phyloP scores from a whole-genome alignment of 2,797 vertebrate genomes.

The Luscinia megarhynchos region DNA sequence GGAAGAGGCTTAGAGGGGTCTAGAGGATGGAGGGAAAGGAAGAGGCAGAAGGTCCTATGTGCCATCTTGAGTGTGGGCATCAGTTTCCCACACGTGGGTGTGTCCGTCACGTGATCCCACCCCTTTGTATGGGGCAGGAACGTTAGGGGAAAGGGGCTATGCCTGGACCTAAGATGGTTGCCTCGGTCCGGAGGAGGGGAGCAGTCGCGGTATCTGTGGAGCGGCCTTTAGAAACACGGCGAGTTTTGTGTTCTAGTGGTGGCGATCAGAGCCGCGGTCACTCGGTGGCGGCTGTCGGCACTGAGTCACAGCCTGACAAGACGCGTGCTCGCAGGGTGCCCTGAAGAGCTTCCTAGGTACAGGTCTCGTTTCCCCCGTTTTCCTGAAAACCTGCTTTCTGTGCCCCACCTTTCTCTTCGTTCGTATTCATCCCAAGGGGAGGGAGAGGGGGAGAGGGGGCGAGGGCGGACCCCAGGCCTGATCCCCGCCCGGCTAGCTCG shows the following conservation, averaged over 20 bases:
- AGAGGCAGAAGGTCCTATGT: neutral
- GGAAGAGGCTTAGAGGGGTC: neutral
- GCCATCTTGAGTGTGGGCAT: slow-evolving; percentile 39
- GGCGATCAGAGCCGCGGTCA: neutral
- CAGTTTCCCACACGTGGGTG: neutral
- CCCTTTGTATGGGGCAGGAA: neutral
- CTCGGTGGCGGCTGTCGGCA: too few relatives aligned
- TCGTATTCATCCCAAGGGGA: neutral
- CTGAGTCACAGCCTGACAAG: neutral
- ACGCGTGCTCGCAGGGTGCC: neutral
- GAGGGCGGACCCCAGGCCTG: too few relatives aligned
- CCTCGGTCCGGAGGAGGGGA: neutral
- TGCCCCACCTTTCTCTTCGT: neutral
- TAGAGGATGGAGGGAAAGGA: neutral
- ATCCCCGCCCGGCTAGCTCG: neutral
- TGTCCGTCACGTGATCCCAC: neutral
- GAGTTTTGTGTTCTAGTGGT: neutral
- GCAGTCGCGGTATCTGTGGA: neutral
- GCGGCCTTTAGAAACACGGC: neutral
- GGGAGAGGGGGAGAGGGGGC: too few relatives aligned
- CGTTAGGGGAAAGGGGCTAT: neutral
- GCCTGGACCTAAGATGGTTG: slow-evolving; percentile 73
- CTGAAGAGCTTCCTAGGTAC: neutral
- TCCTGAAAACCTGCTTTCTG: neutral
- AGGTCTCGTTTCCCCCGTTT: neutral